Evolutionary conservation across 2,113 vertebrate species (phyloP), one percentile per base, ranked within the genome.

Genomic region (Arvicanthis niloticus): DNA sequence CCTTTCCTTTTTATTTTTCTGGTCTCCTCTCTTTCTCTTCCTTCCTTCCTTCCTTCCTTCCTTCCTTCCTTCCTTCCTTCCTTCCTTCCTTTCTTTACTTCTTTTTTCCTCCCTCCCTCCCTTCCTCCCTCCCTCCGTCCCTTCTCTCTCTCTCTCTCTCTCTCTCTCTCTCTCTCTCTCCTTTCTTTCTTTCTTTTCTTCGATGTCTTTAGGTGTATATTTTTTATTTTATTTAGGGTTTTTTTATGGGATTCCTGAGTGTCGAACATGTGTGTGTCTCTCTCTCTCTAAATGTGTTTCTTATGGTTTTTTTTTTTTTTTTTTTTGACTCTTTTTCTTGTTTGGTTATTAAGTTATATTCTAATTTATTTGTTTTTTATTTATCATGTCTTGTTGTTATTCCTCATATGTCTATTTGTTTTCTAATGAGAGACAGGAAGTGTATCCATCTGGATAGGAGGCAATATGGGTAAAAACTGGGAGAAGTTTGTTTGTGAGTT

Each of bases 381-480:
- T 76, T 76, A 48, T 48, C 21, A 24, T 75, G 22, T 42, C 40
- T 75, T 75, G 10, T 42, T 76, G 4, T 48, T 77, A 77, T 77
- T 77, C 21, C 6, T 31, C 10, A 48, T 31, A 29, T 16, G 2
- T 5, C 75, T 29, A 29, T 48, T 77, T 31, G 5, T 48, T 48
- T 31, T 31, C 12, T 77, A 45, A 48, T 2, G 6, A 77, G 19
- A 22, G 26, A 77, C 75, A 29, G 6, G 45, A 77, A 45, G 42
- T 13, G 13, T 75, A 5, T 73, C 7, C 26, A 76, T 76, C 40
- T 45, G 12, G 5, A 26, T 42, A 22, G 10, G 21, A 45, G 5
- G 24, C 0, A 1, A 76, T 11, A 12, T 13, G 10, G 4, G 21
- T 4, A 42, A 0, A 21, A 42, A 26, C 40, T 76, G 1, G 26